Base-by-base conservation (phyloP, 2,888 invertebrate species). In the Lissocephala sabroskyi region DNA sequence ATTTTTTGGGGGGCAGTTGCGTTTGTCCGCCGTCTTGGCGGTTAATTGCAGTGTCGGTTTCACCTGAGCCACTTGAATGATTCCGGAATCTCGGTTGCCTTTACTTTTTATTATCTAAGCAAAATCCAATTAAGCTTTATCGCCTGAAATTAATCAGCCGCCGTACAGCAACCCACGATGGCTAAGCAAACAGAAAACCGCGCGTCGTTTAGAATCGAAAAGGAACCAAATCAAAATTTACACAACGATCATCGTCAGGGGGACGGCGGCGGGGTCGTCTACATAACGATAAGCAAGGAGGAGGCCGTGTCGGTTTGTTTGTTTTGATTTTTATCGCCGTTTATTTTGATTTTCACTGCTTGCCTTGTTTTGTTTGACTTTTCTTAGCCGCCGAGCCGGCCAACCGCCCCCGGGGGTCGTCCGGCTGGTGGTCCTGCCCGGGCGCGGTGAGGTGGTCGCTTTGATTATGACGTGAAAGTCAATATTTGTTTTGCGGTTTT, bases 81-180 rank as follows among this genome's bases (percentile, higher is more conserved):
- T n/a, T n/a, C n/a, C n/a, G n/a, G n/a, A n/a, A n/a, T n/a, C n/a
- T n/a, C n/a, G n/a, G n/a, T n/a, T n/a, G 45, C 48, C 58, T 42
- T 49, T 40, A 42, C 41, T 51, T 47, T 28, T 39, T 48, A 65
- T 62, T 70, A 70, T 70, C 70, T 70, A 61, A 60, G 68, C 68
- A 46, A 75, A 65, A 79, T 63, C 68, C 62, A 75, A 74, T 70
- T 75, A 75, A 71, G 73, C 63, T 70, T 73, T 74, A 74, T 76
- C 76, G 56, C 65, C 74, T 66, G 51, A 73, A 68, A 71, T 76
- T 76, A 76, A 71, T 71, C 71, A 71, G 64, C 43, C 17, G 19
- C 18, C 41, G 39, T 64, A 79, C 79, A 79, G 78, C 67, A 59
- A 59, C 54, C 66, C 68, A 79, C 79, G 77, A 79, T 71, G 57